These are phyloP conservation scores for Endomychus coccineus DNA, from an alignment of 2,888 invertebrate genomes.

Conservation along the genomic window DNA sequence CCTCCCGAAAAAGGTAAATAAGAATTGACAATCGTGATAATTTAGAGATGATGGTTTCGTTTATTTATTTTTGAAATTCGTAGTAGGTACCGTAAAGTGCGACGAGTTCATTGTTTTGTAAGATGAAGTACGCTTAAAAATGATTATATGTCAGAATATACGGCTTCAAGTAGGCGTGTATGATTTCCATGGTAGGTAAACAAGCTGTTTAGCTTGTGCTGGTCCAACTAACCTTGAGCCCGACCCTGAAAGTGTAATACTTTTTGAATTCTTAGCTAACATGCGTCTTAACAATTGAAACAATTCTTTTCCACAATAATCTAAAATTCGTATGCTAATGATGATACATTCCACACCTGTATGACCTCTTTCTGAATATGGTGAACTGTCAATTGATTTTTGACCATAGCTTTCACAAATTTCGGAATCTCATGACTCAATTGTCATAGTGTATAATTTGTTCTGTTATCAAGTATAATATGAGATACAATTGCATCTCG, in stretches of 20 bases:
- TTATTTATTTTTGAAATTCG: no score
- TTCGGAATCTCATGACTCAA: no score
- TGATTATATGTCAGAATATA: no score
- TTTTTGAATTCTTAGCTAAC: conserved; percentile 27
- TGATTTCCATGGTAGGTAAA: conserved; percentile 29
- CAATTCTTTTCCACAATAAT: not conserved
- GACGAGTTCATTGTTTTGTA: no score
- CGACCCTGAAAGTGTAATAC: conserved; percentile 30
- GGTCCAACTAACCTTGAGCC: conserved; percentile 33
- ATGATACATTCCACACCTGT: conserved; percentile 32
- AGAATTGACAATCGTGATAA: conserved; percentile 35
- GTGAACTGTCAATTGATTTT: conserved; percentile 19
- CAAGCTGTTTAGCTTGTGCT: conserved; percentile 27
- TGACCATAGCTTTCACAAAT: no score
- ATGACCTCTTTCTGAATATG: conserved; percentile 33
- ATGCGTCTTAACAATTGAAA: conserved; percentile 22
- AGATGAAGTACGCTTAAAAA: no score
- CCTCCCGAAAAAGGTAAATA: conserved; percentile 85
- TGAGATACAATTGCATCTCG: no score
- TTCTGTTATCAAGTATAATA: no score
- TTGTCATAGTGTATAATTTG: no score
- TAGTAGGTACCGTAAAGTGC: no score
- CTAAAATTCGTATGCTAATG: conserved; percentile 28
- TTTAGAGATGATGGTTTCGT: no score
- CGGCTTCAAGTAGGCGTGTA: conserved; percentile 36